Evolutionary conservation across 2,113 vertebrate species (phyloP).

Genomic region (Empidonax alnorum): DNA sequence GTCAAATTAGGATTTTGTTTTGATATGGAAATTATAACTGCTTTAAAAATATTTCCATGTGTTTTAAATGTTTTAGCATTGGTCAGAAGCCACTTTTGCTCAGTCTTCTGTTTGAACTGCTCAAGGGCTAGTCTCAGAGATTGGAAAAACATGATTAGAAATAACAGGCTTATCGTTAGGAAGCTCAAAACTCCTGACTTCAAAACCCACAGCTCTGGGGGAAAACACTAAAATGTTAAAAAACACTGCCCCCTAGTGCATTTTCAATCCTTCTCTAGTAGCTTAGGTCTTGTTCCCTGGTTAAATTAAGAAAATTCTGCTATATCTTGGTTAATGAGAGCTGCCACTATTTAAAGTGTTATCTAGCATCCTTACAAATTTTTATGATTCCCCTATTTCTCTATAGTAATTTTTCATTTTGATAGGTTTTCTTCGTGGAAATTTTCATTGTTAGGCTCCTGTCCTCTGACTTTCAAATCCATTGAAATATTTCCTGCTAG

Average conservation of each 20-base stretch:
- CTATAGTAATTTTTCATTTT: not conserved
- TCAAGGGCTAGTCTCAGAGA: not conserved
- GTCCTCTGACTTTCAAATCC: not conserved
- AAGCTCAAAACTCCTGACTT: not conserved
- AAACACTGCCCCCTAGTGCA: slow-evolving; percentile 2
- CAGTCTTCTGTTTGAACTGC: not conserved
- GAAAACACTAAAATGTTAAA: not conserved
- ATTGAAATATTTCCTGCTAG: not conserved
- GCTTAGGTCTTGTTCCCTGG: not conserved
- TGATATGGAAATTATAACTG: not conserved
- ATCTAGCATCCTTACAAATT: not conserved
- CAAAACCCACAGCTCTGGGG: not conserved
- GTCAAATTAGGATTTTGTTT: not conserved
- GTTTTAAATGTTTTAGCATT: not conserved
- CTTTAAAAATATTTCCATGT: not conserved
- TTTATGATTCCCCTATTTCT: not conserved
- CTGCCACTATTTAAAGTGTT: not conserved
- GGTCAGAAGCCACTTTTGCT: not conserved
- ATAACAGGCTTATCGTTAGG: not conserved
- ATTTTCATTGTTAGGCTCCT: not conserved
- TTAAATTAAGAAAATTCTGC: not conserved
- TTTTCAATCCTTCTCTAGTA: not conserved
- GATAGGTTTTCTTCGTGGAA: not conserved
- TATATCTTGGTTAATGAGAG: not conserved
- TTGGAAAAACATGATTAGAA: not conserved